Percentiles rank a stretch among this genome's conserved stretches.
Conservation (phyloP, 2,888 invertebrate genomes). For the Drosophila nr. medialis region DNA sequence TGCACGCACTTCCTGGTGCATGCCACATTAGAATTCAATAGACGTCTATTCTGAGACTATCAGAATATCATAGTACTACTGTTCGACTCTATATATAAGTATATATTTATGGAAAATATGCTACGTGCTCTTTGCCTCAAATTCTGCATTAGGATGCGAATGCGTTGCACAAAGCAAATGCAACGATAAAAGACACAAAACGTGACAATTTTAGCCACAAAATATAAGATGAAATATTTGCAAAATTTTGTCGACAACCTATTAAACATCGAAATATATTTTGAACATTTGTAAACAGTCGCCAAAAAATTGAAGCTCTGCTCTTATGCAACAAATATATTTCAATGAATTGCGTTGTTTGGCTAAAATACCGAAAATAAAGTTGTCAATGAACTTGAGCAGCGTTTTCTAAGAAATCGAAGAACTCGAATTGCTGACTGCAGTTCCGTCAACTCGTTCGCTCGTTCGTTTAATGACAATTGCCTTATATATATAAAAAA, state of each 20-base stretch:
- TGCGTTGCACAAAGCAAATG: constrained; percentile 27
- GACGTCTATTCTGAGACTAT: constrained; percentile 45
- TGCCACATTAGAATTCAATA: constrained; percentile 71
- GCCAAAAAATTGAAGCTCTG: background rate
- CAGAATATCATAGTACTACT: constrained; percentile 6
- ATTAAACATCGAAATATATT: background rate
- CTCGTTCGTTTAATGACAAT: background rate
- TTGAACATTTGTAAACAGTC: background rate
- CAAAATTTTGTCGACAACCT: background rate
- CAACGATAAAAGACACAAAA: constrained; percentile 26
- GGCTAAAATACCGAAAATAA: background rate
- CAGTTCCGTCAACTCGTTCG: constrained; percentile 53
- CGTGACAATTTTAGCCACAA: constrained; percentile 46
- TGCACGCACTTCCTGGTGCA: constrained; percentile 77
- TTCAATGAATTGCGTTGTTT: constrained; percentile 16
- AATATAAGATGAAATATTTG: constrained; percentile 27
- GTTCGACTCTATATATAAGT: background rate
- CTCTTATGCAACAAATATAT: constrained; percentile 2
- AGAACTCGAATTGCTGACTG: constrained; percentile 60
- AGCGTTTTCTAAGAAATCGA: constrained; percentile 49
- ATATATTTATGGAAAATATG: constrained; percentile 60
- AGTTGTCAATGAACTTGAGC: constrained; percentile 76
- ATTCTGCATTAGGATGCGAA: constrained; percentile 63
- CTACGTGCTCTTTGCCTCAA: constrained; percentile 65
- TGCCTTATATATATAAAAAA: background rate